A percentile compares a stretch with the other conserved stretches of the same genome.
phyloP scores from a whole-genome alignment of 2,113 vertebrate genomes.

The Callospermophilus lateralis region DNA sequence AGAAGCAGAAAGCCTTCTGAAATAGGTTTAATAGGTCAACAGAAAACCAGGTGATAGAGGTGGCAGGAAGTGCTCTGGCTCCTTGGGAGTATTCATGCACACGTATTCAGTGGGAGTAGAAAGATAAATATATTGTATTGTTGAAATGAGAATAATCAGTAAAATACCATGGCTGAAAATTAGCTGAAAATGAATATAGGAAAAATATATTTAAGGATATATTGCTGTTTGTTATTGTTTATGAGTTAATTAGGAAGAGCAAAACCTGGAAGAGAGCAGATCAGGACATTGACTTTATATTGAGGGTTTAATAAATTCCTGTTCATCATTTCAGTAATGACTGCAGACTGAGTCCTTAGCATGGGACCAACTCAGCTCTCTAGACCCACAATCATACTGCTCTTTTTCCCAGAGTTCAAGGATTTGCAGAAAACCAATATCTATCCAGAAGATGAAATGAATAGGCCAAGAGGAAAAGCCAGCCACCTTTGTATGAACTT shows the following conservation, averaged over 20 bases:
- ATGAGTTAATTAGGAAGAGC: not conserved
- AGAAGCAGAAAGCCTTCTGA: not conserved
- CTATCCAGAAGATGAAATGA: not conserved
- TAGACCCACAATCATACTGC: not conserved
- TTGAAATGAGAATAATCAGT: not conserved
- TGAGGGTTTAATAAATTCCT: not conserved
- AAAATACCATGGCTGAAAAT: not conserved
- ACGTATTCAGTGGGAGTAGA: not conserved
- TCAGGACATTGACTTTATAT: not conserved
- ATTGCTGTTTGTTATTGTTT: not conserved
- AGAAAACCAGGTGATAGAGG: not conserved
- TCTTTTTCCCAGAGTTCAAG: not conserved
- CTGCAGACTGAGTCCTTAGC: not conserved
- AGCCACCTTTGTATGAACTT: not conserved
- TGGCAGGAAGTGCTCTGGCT: rapidly evolving
- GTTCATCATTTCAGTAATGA: not conserved
- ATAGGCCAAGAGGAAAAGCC: not conserved
- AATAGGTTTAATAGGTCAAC: not conserved
- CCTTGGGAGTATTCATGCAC: too few species aligned
- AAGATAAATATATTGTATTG: not conserved
- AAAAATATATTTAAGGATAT: not conserved
- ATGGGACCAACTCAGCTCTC: not conserved
- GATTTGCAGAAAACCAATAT: not conserved
- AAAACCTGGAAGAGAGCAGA: not conserved
- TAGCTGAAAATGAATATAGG: not conserved